Conservation (phyloP, 1,140 invertebrate species). For the Achroia grisella region DNA sequence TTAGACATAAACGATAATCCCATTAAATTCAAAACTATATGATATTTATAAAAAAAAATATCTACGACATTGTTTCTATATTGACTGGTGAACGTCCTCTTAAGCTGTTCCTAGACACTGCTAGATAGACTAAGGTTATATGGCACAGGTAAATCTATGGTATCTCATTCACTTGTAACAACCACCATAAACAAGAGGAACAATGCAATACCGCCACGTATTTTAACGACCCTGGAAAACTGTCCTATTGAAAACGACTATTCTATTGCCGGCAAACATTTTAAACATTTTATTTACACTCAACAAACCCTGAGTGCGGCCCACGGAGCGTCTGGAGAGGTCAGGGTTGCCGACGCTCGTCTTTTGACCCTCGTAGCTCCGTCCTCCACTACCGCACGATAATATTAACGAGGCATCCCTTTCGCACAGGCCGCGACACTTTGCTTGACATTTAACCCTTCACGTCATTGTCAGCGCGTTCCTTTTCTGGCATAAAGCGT, state of each 20-base stretch:
- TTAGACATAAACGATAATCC: too few relatives aligned
- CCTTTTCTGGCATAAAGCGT: slow-evolving; percentile 30
- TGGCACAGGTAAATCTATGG: too few relatives aligned
- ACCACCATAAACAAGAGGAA: slow-evolving; percentile 21
- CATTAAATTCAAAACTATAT: too few relatives aligned
- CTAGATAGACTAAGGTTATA: too few relatives aligned
- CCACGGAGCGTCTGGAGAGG: slow-evolving; percentile 45
- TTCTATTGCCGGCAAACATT: slow-evolving; percentile 25
- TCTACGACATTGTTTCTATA: too few relatives aligned
- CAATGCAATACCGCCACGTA: slow-evolving; percentile 31
- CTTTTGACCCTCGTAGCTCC: slow-evolving; percentile 55
- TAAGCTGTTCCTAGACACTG: too few relatives aligned
- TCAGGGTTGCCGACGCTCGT: slow-evolving; percentile 68
- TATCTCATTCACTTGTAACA: neutral
- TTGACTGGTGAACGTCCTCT: too few relatives aligned
- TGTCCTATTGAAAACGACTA: slow-evolving; percentile 22
- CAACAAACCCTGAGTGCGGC: slow-evolving; percentile 38
- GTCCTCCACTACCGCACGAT: slow-evolving; percentile 29
- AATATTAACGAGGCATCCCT: slow-evolving; percentile 34
- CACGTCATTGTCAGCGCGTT: slow-evolving; percentile 57
- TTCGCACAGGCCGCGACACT: slow-evolving; percentile 62
- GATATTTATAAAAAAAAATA: too few relatives aligned
- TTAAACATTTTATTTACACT: slow-evolving; percentile 43
- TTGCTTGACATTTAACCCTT: slow-evolving; percentile 68
- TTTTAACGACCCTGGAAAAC: slow-evolving; percentile 32